These are phyloP conservation scores for Pimpla rufipes DNA, from an alignment of 2,888 invertebrate genomes.

Conservation along the genomic window DNA sequence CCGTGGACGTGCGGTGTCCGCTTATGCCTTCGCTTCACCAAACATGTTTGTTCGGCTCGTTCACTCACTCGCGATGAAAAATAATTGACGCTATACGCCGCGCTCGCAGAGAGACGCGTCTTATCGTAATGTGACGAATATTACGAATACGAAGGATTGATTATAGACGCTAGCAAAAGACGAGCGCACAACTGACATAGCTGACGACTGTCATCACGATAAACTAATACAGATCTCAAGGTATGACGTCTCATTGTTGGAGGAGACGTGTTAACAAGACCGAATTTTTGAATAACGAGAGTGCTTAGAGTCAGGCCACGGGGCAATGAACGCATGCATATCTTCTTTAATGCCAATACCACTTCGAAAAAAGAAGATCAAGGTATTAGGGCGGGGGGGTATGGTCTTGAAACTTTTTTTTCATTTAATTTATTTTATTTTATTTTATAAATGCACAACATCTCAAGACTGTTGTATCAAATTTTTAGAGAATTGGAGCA, in stretches of 20 bases:
- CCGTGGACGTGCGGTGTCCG: slow-evolving; percentile 18
- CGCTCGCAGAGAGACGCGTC: background rate
- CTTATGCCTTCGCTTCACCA: slow-evolving; percentile 27
- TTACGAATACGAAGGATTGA: slow-evolving; percentile 10
- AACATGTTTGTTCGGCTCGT: slow-evolving; percentile 51
- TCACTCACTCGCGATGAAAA: slow-evolving; percentile 37
- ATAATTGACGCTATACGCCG: slow-evolving; percentile 1
- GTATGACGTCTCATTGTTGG: background rate
- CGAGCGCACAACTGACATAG: background rate
- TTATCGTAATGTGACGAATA: background rate
- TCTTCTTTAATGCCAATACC: no score
- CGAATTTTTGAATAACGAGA: no score
- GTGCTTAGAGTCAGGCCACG: no score
- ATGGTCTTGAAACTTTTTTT: no score
- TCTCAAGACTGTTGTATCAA: no score
- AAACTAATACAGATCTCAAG: background rate
- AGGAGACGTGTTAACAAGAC: no score
- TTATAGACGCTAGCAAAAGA: background rate
- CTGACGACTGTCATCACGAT: slow-evolving; percentile 4
- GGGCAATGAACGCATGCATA: no score
- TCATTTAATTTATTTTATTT: no score
- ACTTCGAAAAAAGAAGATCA: no score
- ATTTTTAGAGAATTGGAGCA: no score
- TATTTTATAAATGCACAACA: no score
- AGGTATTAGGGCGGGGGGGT: no score